A percentile compares a stretch with the other conserved stretches of the same genome.
These are phyloP conservation scores for Morpho achilles DNA, from an alignment of 2,888 invertebrate species.

Conservation along the genomic window DNA sequence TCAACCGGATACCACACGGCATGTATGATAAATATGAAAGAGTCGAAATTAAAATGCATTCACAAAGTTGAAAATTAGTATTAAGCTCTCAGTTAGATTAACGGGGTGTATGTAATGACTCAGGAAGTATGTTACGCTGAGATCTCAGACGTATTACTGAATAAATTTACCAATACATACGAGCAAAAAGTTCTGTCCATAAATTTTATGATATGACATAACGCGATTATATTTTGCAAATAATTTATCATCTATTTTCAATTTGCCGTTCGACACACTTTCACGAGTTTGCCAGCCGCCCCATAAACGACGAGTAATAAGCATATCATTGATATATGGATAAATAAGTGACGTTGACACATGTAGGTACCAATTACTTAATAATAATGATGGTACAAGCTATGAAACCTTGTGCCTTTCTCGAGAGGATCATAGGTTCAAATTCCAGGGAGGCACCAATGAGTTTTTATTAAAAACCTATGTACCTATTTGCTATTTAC, in stretches of 20 bases:
- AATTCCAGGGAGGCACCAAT: no score
- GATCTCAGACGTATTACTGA: background rate
- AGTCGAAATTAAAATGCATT: no score
- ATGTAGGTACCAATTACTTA: slow-evolving; percentile 14
- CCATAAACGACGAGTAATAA: slow-evolving; percentile 9
- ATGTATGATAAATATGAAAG: no score
- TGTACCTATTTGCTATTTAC: no score
- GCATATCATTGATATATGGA: slow-evolving; percentile 13
- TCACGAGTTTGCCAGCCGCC: slow-evolving; percentile 15
- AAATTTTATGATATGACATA: slow-evolving; percentile 13
- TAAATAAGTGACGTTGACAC: slow-evolving; percentile 21
- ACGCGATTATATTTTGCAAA: slow-evolving; percentile 14
- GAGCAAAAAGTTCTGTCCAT: background rate
- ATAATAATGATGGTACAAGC: slow-evolving; percentile 16
- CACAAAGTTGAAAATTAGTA: no score
- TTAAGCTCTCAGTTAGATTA: background rate
- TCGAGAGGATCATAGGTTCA: no score
- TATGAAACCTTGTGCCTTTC: no score
- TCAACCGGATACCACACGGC: no score
- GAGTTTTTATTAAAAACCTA: no score
- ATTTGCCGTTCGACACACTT: slow-evolving; percentile 22
- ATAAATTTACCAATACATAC: background rate
- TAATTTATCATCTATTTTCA: slow-evolving; percentile 15
- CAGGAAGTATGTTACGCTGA: background rate
- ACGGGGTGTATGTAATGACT: no score